phyloP scores from a whole-genome alignment of 2,113 vertebrate genomes.

The Hippocampus zosterae region DNA sequence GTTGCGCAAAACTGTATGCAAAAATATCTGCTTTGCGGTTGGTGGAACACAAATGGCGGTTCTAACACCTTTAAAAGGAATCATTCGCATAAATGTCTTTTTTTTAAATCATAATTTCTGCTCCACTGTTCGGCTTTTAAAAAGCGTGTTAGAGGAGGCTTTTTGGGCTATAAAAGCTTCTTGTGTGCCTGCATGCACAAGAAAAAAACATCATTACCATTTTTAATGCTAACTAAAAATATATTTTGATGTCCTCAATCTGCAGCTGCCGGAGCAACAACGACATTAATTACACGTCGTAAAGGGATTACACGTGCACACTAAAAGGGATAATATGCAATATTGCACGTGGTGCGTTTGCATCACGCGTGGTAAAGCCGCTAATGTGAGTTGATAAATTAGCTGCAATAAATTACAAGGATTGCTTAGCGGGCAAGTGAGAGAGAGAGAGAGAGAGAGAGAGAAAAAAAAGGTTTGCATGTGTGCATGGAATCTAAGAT shows the following conservation, averaged over 20 bases:
- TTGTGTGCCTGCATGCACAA: neutral
- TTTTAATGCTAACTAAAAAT: constrained; percentile 21
- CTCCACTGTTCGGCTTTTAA: neutral
- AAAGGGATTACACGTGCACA: constrained; percentile 35
- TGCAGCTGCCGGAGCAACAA: constrained; percentile 23
- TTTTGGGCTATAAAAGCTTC: constrained; percentile 29
- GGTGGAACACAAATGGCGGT: constrained; percentile 1
- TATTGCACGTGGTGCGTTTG: neutral
- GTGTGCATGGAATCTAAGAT: neutral
- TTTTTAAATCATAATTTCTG: neutral
- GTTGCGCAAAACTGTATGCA: neutral
- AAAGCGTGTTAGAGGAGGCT: neutral
- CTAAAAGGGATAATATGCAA: constrained; percentile 4
- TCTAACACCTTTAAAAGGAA: constrained; percentile 18
- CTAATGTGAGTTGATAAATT: constrained; percentile 4
- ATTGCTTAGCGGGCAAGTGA: neutral
- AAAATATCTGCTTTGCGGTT: neutral
- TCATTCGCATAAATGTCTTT: neutral
- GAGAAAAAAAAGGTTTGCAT: neutral
- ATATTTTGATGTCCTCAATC: constrained; percentile 38
- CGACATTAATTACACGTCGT: constrained; percentile 31
- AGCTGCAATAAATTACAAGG: neutral
- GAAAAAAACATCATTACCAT: constrained; percentile 1
- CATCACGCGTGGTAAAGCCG: neutral
- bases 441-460: neutral